Evolutionary conservation across 1,140 invertebrate species (phyloP).

Genomic region (Heliconius hermathena): DNA sequence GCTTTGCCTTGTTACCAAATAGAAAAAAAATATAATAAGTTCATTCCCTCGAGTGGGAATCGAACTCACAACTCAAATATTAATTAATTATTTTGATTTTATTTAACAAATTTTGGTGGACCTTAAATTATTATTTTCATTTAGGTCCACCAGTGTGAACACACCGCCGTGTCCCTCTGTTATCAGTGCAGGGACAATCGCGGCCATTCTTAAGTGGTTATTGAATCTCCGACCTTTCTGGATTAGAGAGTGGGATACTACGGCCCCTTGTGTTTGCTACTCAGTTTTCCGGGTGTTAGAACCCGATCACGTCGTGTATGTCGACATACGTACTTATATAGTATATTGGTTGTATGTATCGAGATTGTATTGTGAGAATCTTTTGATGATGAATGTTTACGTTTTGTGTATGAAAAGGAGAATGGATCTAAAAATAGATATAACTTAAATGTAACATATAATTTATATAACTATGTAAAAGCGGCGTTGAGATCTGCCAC

Average conservation of each 20-base stretch:
- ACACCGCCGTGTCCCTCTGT: constrained; percentile 26
- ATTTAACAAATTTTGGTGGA: too few species aligned
- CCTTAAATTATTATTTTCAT: neutral
- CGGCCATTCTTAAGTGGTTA: constrained; percentile 59
- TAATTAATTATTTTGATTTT: too few species aligned
- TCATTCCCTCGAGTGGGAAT: too few species aligned
- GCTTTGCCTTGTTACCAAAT: too few species aligned
- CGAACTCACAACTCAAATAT: too few species aligned
- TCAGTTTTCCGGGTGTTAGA: constrained; percentile 17
- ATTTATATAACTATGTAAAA: too few species aligned
- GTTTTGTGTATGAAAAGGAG: neutral
- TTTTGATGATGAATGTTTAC: neutral
- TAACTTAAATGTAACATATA: too few species aligned
- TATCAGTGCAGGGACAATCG: constrained; percentile 59
- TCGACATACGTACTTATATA: too few species aligned
- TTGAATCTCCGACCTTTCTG: constrained; percentile 65
- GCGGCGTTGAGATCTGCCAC: too few species aligned
- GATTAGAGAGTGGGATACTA: constrained; percentile 55
- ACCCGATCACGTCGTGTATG: neutral
- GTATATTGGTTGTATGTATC: neutral
- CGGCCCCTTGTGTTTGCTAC: constrained; percentile 55
- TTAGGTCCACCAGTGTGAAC: neutral
- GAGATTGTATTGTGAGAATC: neutral
- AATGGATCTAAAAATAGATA: neutral
- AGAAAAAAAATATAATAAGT: too few species aligned